Percentiles rank a stretch among this genome's conserved stretches.
Conservation (phyloP, 2,113 vertebrate genomes). For the Lepus americanus region DNA sequence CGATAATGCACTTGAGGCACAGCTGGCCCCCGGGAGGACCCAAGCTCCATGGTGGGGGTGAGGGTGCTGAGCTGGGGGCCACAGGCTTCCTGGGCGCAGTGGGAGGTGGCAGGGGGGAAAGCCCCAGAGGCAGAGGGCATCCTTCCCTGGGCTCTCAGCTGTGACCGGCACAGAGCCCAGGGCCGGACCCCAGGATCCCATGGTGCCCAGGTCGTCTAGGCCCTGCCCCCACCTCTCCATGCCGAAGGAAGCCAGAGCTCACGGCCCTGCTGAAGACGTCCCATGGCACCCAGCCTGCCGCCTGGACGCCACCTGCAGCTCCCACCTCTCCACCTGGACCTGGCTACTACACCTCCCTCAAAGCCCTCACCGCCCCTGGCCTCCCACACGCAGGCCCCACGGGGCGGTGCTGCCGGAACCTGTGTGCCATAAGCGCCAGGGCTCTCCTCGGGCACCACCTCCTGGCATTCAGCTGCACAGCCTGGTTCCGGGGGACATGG, state of each 20-base stretch:
- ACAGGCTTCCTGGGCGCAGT: not conserved
- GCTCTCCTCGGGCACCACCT: not conserved
- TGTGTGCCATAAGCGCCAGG: not conserved
- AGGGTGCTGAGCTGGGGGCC: not conserved
- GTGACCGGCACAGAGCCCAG: not conserved
- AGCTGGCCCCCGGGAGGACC: not conserved
- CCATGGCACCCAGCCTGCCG: not conserved
- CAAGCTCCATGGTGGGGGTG: not conserved
- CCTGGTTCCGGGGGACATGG: not conserved
- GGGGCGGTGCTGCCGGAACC: not conserved
- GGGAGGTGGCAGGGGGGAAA: too few relatives aligned
- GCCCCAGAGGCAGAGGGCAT: too few relatives aligned
- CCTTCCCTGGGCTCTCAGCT: too few relatives aligned
- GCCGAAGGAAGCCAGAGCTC: not conserved
- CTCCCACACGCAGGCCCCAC: not conserved
- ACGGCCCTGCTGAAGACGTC: too few relatives aligned
- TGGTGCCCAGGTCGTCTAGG: too few relatives aligned
- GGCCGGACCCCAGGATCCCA: not conserved
- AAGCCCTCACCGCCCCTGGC: not conserved
- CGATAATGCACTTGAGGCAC: not conserved
- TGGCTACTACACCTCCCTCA: conserved; percentile 3
- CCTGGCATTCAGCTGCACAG: not conserved
- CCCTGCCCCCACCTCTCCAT: not conserved
- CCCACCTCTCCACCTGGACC: not conserved
- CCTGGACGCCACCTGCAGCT: not conserved